Conservation (phyloP, 37 sponge, comb jelly and placozoan species). For the Corticium candelabrum region DNA sequence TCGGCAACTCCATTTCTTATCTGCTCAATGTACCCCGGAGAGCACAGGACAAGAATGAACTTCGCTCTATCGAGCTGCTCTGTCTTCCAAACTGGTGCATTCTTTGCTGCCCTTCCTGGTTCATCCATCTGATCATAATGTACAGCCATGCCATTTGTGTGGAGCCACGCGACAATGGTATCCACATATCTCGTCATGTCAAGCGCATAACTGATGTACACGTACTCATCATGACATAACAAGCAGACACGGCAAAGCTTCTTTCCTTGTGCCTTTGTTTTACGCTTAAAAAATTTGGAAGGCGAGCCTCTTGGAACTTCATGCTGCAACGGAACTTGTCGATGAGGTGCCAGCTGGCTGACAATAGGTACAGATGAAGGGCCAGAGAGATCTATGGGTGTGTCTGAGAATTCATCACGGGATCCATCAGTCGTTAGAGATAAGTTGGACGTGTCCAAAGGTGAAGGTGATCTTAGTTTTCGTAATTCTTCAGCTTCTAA, state of each 20-base stretch:
- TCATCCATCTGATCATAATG: background rate
- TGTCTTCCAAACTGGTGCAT: background rate
- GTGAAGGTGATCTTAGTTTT: too few relatives aligned
- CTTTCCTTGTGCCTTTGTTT: background rate
- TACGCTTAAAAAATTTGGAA: background rate
- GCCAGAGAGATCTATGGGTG: too few relatives aligned
- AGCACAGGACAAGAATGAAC: background rate
- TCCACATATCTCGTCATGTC: background rate
- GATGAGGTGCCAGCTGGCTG: background rate
- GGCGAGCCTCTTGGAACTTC: background rate
- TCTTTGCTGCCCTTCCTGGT: background rate
- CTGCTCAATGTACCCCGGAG: background rate
- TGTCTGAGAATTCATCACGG: too few relatives aligned
- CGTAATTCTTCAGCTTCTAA: too few relatives aligned
- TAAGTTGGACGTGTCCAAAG: too few relatives aligned
- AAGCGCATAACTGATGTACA: background rate
- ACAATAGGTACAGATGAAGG: too few relatives aligned
- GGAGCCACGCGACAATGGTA: background rate
- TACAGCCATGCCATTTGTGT: background rate
- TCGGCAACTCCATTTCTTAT: background rate
- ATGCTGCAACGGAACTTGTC: background rate
- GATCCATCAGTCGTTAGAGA: too few relatives aligned
- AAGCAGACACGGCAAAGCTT: background rate
- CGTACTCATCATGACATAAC: background rate
- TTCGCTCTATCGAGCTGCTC: background rate